These are phyloP conservation scores for Jacana jacana DNA, from an alignment of 2,113 vertebrate genomes.

Conservation along the genomic window DNA sequence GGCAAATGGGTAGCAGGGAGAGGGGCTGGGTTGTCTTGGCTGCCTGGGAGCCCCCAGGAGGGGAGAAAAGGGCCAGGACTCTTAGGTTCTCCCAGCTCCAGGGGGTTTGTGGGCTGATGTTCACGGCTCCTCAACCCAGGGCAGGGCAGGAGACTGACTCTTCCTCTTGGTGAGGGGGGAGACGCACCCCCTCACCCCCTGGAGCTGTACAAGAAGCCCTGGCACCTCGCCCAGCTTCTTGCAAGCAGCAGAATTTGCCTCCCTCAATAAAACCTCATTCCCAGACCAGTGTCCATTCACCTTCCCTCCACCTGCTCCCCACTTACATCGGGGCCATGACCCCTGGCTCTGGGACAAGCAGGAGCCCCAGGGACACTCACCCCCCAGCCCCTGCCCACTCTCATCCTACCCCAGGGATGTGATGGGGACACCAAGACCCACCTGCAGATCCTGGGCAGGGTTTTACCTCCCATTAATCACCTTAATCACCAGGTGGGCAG, in stretches of 20 bases:
- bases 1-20: rapidly evolving
- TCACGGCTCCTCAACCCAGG: not conserved
- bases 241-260: not conserved
- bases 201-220: not conserved
- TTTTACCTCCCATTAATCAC: not conserved
- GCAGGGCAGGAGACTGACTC: not conserved
- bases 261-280: not conserved
- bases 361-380: not conserved
- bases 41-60: rapidly evolving
- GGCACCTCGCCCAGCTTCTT: rapidly evolving
- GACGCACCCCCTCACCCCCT: rapidly evolving
- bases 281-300: not conserved
- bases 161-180: not conserved
- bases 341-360: too few species aligned
- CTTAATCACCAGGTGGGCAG: not conserved
- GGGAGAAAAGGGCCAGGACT: not conserved
- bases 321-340: too few species aligned
- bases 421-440: not conserved
- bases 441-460: too few species aligned
- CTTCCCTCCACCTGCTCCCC: not conserved
- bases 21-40: rapidly evolving
- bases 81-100: not conserved
- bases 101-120: not conserved
- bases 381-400: too few species aligned
- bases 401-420: too few species aligned